Base-by-base conservation (phyloP, 2,888 invertebrate genomes). In the Spodoptera exigua region DNA sequence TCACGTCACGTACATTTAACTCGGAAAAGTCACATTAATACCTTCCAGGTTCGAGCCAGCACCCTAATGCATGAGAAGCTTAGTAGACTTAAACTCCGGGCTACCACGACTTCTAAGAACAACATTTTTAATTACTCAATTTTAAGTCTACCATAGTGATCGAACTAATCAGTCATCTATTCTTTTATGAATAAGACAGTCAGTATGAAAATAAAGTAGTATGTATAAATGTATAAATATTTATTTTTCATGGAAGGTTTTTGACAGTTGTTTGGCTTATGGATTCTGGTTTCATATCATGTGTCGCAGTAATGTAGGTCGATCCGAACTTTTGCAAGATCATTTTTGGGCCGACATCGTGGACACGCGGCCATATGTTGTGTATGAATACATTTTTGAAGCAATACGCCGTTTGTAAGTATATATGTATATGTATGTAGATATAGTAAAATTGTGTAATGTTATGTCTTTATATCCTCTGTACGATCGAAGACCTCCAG, bases 341-440 rank as follows among this genome's bases (percentile, higher is more conserved):
- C 32, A 41, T 56, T 60, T 74, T 67, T 47, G 21, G 41, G 21
- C 10, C 44, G 13, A 18, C 61, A 43, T 56, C 40, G 44, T 72
- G 40, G 39, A 39, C 57, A 39, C 44, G 56, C 21, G n/a, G 18
- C 54, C 45, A 56, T 56, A 32, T 57, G 57, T 18, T 53, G 17
- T 5, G 36, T 53, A 68, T 74, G 58, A 64, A 69, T 69, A 69
- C 40, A 56, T 77, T 66, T 63, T 48, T 35, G 27, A 45, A 36
- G 45, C 36, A 60, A 39, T 47, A 47, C 51, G 35, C 41, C 21
- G 41, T 10, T 56, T 56, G 27, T 46, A 16, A 39, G 32, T 21
- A 13, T 46, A n/a, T n/a, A n/a, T n/a, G n/a, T n/a, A n/a, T 1
- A 3, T 16, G 12, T 35, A 36, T 11, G 12, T 48, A 41, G 21